Evolutionary conservation across 2,797 vertebrate genomes (phyloP).

Genomic region (Hipposideros larvatus): DNA sequence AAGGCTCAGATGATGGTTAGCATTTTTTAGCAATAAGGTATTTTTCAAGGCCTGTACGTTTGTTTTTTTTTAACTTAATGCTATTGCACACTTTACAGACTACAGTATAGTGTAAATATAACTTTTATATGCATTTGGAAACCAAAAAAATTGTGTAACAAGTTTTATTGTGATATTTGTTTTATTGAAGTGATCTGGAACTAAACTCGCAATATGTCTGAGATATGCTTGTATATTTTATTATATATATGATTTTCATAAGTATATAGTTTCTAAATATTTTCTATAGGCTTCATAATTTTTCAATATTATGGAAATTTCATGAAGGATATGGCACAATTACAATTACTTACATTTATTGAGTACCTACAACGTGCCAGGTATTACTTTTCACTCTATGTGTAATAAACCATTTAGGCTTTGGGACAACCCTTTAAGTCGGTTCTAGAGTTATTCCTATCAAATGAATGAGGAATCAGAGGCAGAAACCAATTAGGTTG

Average conservation of each 20-base stretch:
- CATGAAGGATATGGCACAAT: background rate
- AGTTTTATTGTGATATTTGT: background rate
- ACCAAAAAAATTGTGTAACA: background rate
- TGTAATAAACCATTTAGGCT: background rate
- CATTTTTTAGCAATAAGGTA: background rate
- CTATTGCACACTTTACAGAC: background rate
- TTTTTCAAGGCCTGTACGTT: background rate
- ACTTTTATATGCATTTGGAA: background rate
- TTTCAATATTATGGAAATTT: background rate
- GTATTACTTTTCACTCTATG: background rate
- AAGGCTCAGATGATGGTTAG: background rate
- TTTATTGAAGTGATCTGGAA: background rate
- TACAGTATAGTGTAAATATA: background rate
- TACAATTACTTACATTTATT: conserved; percentile 16
- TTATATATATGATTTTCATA: conserved; percentile 13
- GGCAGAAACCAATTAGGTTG: background rate
- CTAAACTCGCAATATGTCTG: background rate
- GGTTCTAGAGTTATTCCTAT: background rate
- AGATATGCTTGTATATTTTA: background rate
- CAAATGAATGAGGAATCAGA: background rate
- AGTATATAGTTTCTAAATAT: conserved; percentile 31
- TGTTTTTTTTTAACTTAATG: background rate
- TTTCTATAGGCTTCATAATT: conserved; percentile 30
- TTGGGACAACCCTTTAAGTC: background rate
- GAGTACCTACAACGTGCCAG: background rate